A percentile compares a stretch with the other conserved stretches of the same genome.
These are phyloP conservation scores for Sabatieria punctata DNA, from an alignment of 2,888 invertebrate species.

Conservation along the genomic window DNA sequence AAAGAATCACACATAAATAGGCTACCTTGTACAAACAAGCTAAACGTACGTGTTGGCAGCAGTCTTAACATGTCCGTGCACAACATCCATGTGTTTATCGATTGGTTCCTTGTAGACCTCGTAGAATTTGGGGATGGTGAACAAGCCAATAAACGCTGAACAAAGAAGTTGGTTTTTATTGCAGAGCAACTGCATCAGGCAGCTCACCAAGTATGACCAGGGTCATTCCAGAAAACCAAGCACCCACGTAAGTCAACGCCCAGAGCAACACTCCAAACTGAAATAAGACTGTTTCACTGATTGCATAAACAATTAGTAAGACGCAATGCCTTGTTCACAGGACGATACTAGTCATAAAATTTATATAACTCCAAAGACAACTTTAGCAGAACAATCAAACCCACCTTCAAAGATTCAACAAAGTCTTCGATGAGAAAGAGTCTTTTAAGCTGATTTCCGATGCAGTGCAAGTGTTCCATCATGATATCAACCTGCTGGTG, in stretches of 20 bases:
- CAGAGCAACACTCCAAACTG: conserved; percentile 88
- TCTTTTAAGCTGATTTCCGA: conserved; percentile 62
- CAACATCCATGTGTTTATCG: conserved; percentile 7
- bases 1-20: no score
- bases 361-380: no score
- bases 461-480: conserved; percentile 69
- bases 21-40: no score
- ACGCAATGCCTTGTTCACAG: no score
- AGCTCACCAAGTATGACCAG: conserved; percentile 74
- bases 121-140: conserved; percentile 77
- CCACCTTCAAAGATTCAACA: conserved; percentile 52
- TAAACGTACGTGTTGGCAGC: not conserved
- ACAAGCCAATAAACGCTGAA: conserved; percentile 72
- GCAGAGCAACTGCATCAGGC: conserved; percentile 2
- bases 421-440: conserved; percentile 91
- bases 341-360: no score
- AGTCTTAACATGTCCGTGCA: conserved; percentile 2
- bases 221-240: conserved; percentile 98
- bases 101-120: conserved; percentile 32
- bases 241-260: conserved; percentile 90
- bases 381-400: no score
- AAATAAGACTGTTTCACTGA: conserved; percentile 32
- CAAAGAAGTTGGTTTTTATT: conserved; percentile 27
- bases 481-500: conserved; percentile 68
- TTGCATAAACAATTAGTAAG: conserved; percentile 3